Base-by-base conservation (phyloP, 2,797 vertebrate species). In the Pipistrellus nathusii region DNA sequence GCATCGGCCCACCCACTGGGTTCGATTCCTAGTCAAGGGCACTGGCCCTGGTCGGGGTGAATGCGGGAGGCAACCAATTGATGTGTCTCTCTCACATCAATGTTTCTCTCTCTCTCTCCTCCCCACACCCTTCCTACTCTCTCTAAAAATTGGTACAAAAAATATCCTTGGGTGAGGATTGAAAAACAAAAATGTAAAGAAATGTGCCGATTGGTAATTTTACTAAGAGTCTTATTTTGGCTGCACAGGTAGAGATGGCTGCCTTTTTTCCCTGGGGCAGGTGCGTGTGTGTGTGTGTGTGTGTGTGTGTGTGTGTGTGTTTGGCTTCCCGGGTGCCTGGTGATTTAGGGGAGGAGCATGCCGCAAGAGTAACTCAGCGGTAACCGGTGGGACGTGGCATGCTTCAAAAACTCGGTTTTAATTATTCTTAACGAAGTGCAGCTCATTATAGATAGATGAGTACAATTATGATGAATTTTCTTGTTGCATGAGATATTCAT, bases 401-500 rank as follows among this genome's bases (percentile, higher is more conserved):
- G 35, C 53, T 7, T 57, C 68, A 55, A 64, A 85, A 44, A 35
- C 53, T 17, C 44, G 57, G 73, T 35, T 57, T 71, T 57, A 8
- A 87, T 57, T 69, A 32, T 59, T 88, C 86, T 59, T 88, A 55
- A 88, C 1, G 21, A 76, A 62, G 53, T 30, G 41, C 8, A 51
- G 51, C 38, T 80, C 46, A 90, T 78, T 75, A 32, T 35, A 75
- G 62, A 38, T 6, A 44, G 35, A 92, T 62, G 64, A 71, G 66
- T 46, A 78, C 80, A 57, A 80, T n/a, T 8, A 84, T 89, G 77
- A 75, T 55, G 64, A 18, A 62, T 69, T 25, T 41, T 78, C 84
- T 64, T n/a, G 12, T 18, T 64, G 68, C 15, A 4, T 4, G 59
- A 94, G 38, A 18, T 14, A 30, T 3, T 30, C 0, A 0, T 23